A percentile compares a stretch with the other conserved stretches of the same genome.
Evolutionary conservation across 37 sponge, comb jelly and placozoan genomes (phyloP).

Genomic region (Beroe forskalii): DNA sequence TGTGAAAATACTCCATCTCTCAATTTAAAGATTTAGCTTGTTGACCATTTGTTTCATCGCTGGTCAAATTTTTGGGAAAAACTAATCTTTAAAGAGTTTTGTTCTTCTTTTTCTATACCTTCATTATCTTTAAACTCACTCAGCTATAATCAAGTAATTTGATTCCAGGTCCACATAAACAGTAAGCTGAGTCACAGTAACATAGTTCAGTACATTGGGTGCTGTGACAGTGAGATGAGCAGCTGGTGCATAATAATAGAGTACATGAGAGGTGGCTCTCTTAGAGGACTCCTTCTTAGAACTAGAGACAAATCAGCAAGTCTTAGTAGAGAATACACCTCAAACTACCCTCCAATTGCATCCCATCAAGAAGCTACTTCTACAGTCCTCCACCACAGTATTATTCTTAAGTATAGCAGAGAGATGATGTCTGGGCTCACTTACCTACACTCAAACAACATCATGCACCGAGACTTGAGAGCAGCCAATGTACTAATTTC

Average conservation of each 20-base stretch:
- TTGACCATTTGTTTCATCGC: too few species aligned
- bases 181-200: constrained; percentile 19
- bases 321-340: not conserved
- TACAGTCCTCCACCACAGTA: not conserved
- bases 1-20: too few species aligned
- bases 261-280: constrained; percentile 5
- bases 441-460: constrained; percentile 3
- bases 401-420: not conserved
- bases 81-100: too few species aligned
- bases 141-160: too few species aligned
- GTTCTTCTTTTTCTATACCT: too few species aligned
- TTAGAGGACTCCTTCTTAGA: not conserved
- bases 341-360: not conserved
- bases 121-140: too few species aligned
- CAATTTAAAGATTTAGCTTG: too few species aligned
- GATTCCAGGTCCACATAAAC: constrained; percentile 7
- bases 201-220: constrained; percentile 54
- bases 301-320: not conserved
- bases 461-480: not conserved
- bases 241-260: constrained; percentile 17
- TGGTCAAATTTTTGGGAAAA: too few species aligned
- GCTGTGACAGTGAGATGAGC: not conserved
- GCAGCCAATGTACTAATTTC: constrained; percentile 14
- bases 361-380: not conserved
- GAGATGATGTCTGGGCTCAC: not conserved